phyloP scores from a whole-genome alignment of 2,888 invertebrate genomes.

The Lysandra bellargus region DNA sequence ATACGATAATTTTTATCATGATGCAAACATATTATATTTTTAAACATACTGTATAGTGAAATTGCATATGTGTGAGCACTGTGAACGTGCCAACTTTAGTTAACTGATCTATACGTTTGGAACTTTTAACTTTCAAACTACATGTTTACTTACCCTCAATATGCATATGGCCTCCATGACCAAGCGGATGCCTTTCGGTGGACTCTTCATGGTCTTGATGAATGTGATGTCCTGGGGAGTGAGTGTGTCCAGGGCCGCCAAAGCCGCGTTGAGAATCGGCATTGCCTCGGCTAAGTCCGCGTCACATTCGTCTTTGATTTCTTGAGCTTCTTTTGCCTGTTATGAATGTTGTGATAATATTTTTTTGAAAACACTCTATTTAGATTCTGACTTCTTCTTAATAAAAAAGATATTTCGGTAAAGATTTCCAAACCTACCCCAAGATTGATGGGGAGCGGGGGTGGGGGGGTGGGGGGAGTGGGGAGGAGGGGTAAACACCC shows the following conservation, averaged over 20 bases:
- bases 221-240: slow-evolving; percentile 95
- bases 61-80: too few relatives aligned
- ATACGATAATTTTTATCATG: too few relatives aligned
- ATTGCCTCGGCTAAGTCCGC: slow-evolving; percentile 94
- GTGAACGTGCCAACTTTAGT: too few relatives aligned
- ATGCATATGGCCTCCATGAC: slow-evolving; percentile 98
- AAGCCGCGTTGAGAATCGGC: slow-evolving; percentile 92
- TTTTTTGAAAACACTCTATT: too few relatives aligned
- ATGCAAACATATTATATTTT: too few relatives aligned
- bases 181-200: slow-evolving; percentile 92
- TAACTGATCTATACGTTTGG: neutral
- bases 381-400: too few relatives aligned
- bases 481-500: too few relatives aligned
- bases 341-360: neutral
- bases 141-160: slow-evolving; percentile 82
- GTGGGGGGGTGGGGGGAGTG: too few relatives aligned
- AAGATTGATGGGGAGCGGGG: too few relatives aligned
- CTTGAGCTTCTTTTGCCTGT: slow-evolving; percentile 86
- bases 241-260: slow-evolving; percentile 93
- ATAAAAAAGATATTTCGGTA: too few relatives aligned
- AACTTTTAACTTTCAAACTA: neutral
- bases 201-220: slow-evolving; percentile 98
- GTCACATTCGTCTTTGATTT: slow-evolving; percentile 96
- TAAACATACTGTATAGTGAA: too few relatives aligned
- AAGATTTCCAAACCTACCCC: too few relatives aligned